Evolutionary conservation across 2,888 invertebrate species (phyloP), one percentile per base, ranked within the genome.

Genomic region (Pandemis corylana): DNA sequence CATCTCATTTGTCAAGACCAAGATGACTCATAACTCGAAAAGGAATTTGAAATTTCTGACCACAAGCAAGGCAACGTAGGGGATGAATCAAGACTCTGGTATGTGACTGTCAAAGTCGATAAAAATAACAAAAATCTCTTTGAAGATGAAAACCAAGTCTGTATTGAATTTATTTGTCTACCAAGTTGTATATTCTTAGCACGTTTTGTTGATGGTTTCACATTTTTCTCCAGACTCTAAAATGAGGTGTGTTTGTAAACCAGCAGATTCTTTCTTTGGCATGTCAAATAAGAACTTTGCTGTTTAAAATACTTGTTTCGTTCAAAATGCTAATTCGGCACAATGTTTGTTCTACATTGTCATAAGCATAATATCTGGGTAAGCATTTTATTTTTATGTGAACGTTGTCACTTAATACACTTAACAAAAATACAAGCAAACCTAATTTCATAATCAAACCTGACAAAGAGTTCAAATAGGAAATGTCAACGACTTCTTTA

Each of bases 51-150:
- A 86, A 89, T 89, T 84, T 84, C 80, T 83, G 81, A 84, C 86
- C 85, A 84, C 83, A 84, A 78, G 82, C 85, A 87, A 87, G 83
- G 85, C 83, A 82, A 84, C 3, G 1, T 9, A 56, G 80, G 80
- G 81, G 80, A 78, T 90, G 92, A 90, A 82, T 92, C 89, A 90
- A 82, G 80, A 78, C 72, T 66, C 76, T 79, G 77, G 77, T 79
- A 82, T 82, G 79, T 78, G 76, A 76, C 76, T 77, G 72, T 68
- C 63, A 20, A 78, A 41, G 41, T 42, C 44, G 20, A 56, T 63
- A 67, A 66, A 70, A 46, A 70, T 20, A 20, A 20, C 20, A 20
- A 20, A 20, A 20, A 56, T 5, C 28, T 46, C 49, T 64, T 28
- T 36, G 65, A 28, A 36, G 28, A 65, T 36, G 13, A 49, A 49